Percentiles rank a stretch among this genome's conserved stretches.
Evolutionary conservation across 1,140 invertebrate genomes (phyloP).

Genomic region (Drosophila biarmipes): DNA sequence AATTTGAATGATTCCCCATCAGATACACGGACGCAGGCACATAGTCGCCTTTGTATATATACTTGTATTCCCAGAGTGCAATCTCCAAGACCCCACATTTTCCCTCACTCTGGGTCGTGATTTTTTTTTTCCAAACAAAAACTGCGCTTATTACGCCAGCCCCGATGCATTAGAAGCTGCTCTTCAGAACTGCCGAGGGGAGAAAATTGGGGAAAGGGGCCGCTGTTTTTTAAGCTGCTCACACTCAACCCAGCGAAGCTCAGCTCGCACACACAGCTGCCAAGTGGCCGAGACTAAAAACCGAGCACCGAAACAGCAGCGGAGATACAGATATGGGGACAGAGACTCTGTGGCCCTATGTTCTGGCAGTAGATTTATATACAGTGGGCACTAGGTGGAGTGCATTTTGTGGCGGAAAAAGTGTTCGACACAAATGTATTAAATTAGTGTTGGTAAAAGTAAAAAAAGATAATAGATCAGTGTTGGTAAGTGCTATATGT

Average conservation of each 20-base stretch:
- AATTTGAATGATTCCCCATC: constrained; percentile 48
- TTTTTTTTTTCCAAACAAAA: constrained; percentile 50
- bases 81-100: constrained; percentile 17
- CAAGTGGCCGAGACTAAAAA: constrained; percentile 54
- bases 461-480: too few species aligned
- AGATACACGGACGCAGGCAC: background rate
- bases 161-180: constrained; percentile 65
- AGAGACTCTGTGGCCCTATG: constrained; percentile 3
- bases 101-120: constrained; percentile 18
- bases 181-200: constrained; percentile 1
- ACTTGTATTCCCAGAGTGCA: constrained; percentile 30
- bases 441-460: background rate
- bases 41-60: background rate
- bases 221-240: constrained; percentile 41
- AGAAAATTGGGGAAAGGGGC: constrained; percentile 6
- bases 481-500: too few species aligned
- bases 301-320: constrained; percentile 46
- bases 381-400: constrained; percentile 6
- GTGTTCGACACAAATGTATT: background rate
- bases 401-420: background rate
- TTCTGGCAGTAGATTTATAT: constrained; percentile 37
- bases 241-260: constrained; percentile 29
- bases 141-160: constrained; percentile 72
- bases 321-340: constrained; percentile 31
- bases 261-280: constrained; percentile 49